A percentile compares a stretch with the other conserved stretches of the same genome.
These are phyloP conservation scores for Flexamia atlantica DNA, from an alignment of 2,888 invertebrate genomes.

Conservation along the genomic window DNA sequence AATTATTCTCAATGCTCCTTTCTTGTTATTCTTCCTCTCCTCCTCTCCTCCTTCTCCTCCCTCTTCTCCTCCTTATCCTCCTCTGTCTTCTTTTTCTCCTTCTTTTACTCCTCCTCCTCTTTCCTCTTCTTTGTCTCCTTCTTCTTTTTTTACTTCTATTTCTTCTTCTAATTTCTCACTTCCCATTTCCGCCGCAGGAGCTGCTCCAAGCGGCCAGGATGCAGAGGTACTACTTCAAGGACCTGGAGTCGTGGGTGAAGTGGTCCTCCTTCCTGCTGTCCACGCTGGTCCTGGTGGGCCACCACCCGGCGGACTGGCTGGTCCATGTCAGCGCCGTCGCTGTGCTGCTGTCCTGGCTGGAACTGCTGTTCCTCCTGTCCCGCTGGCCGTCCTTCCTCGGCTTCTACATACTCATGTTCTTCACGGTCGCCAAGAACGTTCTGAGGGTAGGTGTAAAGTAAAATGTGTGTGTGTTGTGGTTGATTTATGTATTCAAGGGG, in stretches of 20 bases:
- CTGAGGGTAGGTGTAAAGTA: conserved; percentile 78
- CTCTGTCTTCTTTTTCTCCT: no score
- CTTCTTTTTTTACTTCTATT: no score
- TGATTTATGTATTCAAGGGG: no score
- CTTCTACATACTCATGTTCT: conserved; percentile 80
- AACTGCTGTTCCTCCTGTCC: conserved; percentile 79
- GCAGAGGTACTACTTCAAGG: conserved; percentile 76
- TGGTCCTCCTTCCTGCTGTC: conserved; percentile 72
- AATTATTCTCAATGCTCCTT: no score
- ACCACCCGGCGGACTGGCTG: conserved; percentile 73
- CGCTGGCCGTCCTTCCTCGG: conserved; percentile 78
- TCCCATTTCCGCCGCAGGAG: no score
- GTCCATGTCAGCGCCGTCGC: conserved; percentile 77
- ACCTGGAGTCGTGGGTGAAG: conserved; percentile 79
- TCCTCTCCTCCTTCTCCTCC: no score
- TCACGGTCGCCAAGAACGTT: conserved; percentile 79
- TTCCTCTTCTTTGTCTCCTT: no score
- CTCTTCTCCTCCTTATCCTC: no score
- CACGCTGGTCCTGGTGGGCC: conserved; percentile 29
- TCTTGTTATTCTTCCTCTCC: no score
- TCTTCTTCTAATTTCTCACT: no score
- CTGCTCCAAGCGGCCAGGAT: conserved; percentile 76
- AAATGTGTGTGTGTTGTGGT: no score
- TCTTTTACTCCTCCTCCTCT: no score
- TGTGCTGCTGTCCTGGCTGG: conserved; percentile 78